A percentile compares a stretch with the other conserved stretches of the same genome.
phyloP scores from a whole-genome alignment of 2,888 invertebrate species.

The Dicyrtomina minuta region DNA sequence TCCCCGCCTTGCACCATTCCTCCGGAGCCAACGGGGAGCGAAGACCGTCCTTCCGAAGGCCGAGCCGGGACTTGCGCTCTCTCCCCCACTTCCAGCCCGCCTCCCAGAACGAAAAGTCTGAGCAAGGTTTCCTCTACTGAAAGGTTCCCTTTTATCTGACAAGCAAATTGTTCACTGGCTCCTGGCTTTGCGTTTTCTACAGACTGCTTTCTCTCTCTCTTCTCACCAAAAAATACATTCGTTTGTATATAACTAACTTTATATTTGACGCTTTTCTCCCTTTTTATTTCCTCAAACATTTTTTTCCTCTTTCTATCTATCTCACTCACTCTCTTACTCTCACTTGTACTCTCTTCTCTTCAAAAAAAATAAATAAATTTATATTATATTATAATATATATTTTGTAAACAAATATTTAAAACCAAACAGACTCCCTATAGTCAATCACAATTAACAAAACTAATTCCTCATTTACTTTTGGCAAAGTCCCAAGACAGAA shows the following conservation, averaged over 20 bases:
- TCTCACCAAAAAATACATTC: slow-evolving; percentile 10
- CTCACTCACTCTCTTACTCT: neutral
- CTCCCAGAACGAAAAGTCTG: too few relatives aligned
- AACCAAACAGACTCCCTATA: neutral
- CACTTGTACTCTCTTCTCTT: neutral
- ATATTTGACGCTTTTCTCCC: too few relatives aligned
- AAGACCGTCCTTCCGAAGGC: slow-evolving; percentile 6
- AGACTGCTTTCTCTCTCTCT: slow-evolving; percentile 25
- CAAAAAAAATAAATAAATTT: slow-evolving; percentile 17
- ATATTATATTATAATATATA: neutral
- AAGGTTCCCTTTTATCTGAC: slow-evolving; percentile 8
- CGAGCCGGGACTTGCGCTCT: slow-evolving; percentile 7
- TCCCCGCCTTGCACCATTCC: slow-evolving; percentile 50
- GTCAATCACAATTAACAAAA: neutral
- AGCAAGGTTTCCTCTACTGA: neutral
- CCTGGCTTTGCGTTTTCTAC: slow-evolving; percentile 32
- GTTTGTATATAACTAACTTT: slow-evolving; percentile 15
- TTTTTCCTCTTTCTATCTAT: slow-evolving; percentile 1
- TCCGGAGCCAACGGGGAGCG: slow-evolving; percentile 31
- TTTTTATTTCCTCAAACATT: neutral
- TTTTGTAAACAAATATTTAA: neutral
- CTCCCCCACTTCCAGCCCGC: neutral
- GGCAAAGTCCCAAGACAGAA: too few relatives aligned
- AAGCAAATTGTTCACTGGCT: slow-evolving; percentile 33
- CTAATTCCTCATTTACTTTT: too few relatives aligned